Conservation (phyloP, 2,888 invertebrate species). For the Callimorpha dominula region DNA sequence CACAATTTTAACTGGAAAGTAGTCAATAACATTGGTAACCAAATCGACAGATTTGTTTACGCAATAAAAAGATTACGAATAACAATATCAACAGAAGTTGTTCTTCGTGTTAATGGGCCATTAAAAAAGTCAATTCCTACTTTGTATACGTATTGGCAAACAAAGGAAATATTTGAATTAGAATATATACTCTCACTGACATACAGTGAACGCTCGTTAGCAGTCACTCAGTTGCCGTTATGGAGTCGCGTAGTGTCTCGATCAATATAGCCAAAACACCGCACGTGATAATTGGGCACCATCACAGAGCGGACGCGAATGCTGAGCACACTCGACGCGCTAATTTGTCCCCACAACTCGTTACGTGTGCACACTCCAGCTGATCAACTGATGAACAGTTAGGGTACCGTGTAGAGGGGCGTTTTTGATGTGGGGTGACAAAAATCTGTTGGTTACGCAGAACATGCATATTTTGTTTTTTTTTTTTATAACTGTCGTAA, state of each 20-base stretch:
- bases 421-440: not conserved
- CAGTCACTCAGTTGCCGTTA: not conserved
- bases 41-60: not conserved
- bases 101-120: not conserved
- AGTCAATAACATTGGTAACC: not conserved
- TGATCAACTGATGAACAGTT: no score
- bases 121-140: no score
- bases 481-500: not conserved
- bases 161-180: not conserved
- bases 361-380: conserved; percentile 1
- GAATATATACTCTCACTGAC: no score
- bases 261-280: conserved; percentile 27
- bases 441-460: not conserved
- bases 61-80: no score
- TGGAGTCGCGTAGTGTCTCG: conserved; percentile 11
- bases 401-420: not conserved
- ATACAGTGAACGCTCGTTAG: not conserved
- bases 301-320: not conserved
- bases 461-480: no score
- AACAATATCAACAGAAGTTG: not conserved
- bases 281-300: conserved; percentile 21
- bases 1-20: not conserved
- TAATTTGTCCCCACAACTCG: conserved; percentile 12
- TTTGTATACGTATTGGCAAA: not conserved
- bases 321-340: conserved; percentile 6